phyloP scores from a whole-genome alignment of 2,888 invertebrate genomes.

The Epistrophe eligans region DNA sequence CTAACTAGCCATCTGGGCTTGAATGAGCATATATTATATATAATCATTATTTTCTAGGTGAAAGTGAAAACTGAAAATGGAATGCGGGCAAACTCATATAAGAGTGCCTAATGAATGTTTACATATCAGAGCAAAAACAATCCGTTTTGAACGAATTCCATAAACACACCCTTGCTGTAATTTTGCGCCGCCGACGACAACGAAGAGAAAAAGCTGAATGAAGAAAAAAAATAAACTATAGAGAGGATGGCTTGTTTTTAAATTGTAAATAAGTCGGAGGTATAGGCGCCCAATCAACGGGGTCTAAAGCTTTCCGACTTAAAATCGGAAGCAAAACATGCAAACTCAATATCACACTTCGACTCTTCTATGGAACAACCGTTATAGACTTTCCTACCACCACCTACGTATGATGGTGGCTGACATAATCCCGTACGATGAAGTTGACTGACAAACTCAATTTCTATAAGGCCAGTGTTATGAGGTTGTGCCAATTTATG shows the following conservation, averaged over 20 bases:
- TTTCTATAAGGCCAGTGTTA: conserved; percentile 72
- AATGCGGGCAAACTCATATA: conserved; percentile 64
- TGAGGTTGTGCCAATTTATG: conserved; percentile 66
- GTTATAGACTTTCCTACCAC: no score
- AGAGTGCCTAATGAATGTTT: conserved; percentile 38
- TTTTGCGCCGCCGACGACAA: not conserved
- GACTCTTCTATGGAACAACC: conserved; percentile 19
- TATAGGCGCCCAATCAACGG: not conserved
- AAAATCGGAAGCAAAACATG: conserved; percentile 35
- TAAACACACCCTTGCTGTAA: conserved; percentile 11
- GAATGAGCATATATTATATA: not conserved
- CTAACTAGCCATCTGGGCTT: not conserved
- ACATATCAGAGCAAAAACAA: conserved; percentile 33
- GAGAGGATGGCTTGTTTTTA: conserved; percentile 19
- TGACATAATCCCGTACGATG: conserved; percentile 53
- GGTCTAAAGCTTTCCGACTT: not conserved
- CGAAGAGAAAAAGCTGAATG: not conserved
- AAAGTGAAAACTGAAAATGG: conserved; percentile 65
- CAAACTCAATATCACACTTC: conserved; percentile 44
- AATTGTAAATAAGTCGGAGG: conserved; percentile 37
- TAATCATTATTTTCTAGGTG: conserved; percentile 39
- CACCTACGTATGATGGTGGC: conserved; percentile 41
- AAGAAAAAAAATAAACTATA: not conserved
- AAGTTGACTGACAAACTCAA: conserved; percentile 71
- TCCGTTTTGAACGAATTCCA: conserved; percentile 14